These are phyloP conservation scores for Colinus virginianus DNA, from an alignment of 2,113 vertebrate species.

Conservation along the genomic window DNA sequence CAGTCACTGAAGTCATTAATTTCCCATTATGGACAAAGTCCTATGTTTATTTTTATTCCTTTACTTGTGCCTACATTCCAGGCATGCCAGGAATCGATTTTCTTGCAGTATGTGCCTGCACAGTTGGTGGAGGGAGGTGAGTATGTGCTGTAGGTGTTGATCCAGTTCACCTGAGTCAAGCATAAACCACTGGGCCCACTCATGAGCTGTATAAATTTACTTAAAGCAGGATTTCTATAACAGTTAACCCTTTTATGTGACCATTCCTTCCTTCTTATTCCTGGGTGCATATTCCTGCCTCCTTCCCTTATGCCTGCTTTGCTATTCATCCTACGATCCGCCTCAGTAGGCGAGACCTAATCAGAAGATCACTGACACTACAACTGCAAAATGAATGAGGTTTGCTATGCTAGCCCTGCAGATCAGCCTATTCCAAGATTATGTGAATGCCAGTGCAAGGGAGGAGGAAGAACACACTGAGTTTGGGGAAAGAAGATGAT, in stretches of 20 bases:
- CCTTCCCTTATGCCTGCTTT: not conserved
- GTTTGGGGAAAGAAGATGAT: not conserved
- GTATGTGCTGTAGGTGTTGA: not conserved
- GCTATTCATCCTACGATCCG: not conserved
- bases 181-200: not conserved
- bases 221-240: not conserved
- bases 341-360: not conserved
- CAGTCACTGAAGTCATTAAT: not conserved
- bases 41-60: not conserved
- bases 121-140: not conserved
- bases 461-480: not conserved
- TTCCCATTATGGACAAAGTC: not conserved
- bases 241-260: not conserved
- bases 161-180: not conserved
- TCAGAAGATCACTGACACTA: slow-evolving; percentile 1
- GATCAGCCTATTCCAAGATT: not conserved
- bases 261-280: not conserved
- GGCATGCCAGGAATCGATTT: not conserved
- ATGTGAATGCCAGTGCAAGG: not conserved
- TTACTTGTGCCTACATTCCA: not conserved
- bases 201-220: not conserved
- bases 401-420: not conserved
- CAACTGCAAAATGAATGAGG: not conserved
- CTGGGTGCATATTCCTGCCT: not conserved
- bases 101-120: not conserved